Evolutionary conservation across 2,888 invertebrate genomes (phyloP), one percentile per base, ranked within the genome.

Genomic region (Drosophila recens): DNA sequence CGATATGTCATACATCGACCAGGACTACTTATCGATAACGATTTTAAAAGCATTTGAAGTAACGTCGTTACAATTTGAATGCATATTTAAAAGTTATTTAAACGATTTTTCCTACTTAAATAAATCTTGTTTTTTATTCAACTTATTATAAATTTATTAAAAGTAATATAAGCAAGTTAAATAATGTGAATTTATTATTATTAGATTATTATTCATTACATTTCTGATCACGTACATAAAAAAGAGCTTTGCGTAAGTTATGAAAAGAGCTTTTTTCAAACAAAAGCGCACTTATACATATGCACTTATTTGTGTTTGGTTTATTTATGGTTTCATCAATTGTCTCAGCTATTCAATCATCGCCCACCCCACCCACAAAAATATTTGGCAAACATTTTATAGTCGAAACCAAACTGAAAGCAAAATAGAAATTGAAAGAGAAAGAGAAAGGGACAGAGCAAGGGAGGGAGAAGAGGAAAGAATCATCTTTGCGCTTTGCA

Each of bases 311-410:
- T 13, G 11, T n/a, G 11, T 51, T 51, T 36, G 51, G 40, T 49
- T 67, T 33, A 34, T 49, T 38, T 57, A 33, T 52, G 58, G 17
- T 51, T 57, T 49, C 30, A 15, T 45, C 23, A 30, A 45, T 42
- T 23, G 17, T 17, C 20, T 36, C 57, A 57, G 17, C 20, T 23
- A 45, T 45, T 43, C 52, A 52, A 43, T 67, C 57, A 45, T 20
- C 51, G 6, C 5, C 27, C 27, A 27, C 27, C 27, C 33, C 54
- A 62, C 42, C 17, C 49, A 54, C 8, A 15, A 13, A 64, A 65
- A 53, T 72, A 71, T 79, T 85, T 85, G 80, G 80, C 83, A 82
- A 85, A 85, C 86, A 85, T 82, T 80, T 62, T 58, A 40, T 43
- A 43, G 43, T 34, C 49, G 56, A 56, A 59, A 13, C 42, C 57